phyloP scores from a whole-genome alignment of 35 echinoderm and acorn worm species.

The Amphiura filiformis region DNA sequence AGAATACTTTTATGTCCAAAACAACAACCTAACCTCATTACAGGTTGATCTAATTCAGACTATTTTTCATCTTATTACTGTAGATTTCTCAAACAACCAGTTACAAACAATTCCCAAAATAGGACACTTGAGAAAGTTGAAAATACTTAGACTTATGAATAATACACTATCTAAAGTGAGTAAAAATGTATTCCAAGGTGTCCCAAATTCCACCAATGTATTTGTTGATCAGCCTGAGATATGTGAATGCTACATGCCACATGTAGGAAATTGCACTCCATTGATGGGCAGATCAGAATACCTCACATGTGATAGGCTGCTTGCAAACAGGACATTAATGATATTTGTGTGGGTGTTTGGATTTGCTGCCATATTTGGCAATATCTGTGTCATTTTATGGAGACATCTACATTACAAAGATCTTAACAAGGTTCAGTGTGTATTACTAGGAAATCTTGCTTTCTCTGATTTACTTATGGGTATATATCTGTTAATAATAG shows the following conservation, averaged over 20 bases:
- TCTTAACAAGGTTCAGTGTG: not conserved
- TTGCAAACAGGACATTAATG: no score
- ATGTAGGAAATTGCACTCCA: not conserved
- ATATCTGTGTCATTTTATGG: not conserved
- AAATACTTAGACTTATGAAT: not conserved
- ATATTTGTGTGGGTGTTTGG: no score
- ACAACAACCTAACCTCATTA: no score
- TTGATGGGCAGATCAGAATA: no score
- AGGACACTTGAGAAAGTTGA: not conserved
- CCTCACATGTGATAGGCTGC: no score
- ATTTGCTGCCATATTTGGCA: not conserved
- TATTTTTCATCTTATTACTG: no score
- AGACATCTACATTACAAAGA: not conserved
- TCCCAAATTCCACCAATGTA: not conserved
- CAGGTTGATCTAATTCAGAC: no score
- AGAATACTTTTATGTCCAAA: no score
- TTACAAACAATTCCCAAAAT: not conserved
- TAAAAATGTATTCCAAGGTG: not conserved
- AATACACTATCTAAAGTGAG: not conserved
- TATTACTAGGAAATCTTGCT: conserved; percentile 57
- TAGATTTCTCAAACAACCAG: not conserved
- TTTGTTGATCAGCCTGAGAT: not conserved
- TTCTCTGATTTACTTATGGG: conserved; percentile 70
- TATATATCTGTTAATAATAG: conserved; percentile 59
- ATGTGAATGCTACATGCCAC: not conserved